Evolutionary conservation across 2,797 vertebrate genomes (phyloP).

Genomic region (Tachyglossus aculeatus): DNA sequence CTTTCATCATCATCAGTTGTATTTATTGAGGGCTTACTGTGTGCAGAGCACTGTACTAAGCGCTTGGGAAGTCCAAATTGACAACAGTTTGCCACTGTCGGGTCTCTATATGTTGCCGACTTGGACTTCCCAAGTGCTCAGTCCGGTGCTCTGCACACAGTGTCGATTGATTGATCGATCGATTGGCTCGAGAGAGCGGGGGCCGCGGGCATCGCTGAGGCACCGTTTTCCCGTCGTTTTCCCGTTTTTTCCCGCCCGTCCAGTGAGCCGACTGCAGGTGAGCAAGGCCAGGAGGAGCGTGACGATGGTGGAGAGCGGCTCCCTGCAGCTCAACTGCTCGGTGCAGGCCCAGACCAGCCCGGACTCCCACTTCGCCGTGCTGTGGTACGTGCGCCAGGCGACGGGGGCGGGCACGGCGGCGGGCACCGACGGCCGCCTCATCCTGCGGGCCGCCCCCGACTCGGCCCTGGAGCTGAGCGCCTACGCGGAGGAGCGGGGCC

Average conservation of each 20-base stretch:
- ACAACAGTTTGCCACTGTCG: too few relatives aligned
- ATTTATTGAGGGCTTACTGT: too few relatives aligned
- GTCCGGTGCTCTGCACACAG: too few relatives aligned
- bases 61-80: too few relatives aligned
- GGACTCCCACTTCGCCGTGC: slow-evolving; percentile 89
- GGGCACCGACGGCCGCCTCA: slow-evolving; percentile 92
- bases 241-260: neutral
- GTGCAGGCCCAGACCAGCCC: slow-evolving; percentile 88
- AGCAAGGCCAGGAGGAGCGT: slow-evolving; percentile 90
- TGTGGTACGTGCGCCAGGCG: slow-evolving; percentile 91
- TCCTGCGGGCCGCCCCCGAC: slow-evolving; percentile 88
- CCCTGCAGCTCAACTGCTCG: slow-evolving; percentile 90
- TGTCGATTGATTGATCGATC: too few relatives aligned
- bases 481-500: slow-evolving; percentile 89
- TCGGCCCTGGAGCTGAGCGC: slow-evolving; percentile 90
- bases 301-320: slow-evolving; percentile 87
- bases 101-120: too few relatives aligned
- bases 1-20: too few relatives aligned
- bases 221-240: neutral
- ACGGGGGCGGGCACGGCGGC: too few relatives aligned
- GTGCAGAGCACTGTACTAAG: too few relatives aligned
- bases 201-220: neutral
- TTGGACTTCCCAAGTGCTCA: too few relatives aligned
- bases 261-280: slow-evolving; percentile 91
- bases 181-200: too few relatives aligned